These are phyloP conservation scores for Tichodroma muraria DNA, from an alignment of 2,113 vertebrate species.

Conservation along the genomic window DNA sequence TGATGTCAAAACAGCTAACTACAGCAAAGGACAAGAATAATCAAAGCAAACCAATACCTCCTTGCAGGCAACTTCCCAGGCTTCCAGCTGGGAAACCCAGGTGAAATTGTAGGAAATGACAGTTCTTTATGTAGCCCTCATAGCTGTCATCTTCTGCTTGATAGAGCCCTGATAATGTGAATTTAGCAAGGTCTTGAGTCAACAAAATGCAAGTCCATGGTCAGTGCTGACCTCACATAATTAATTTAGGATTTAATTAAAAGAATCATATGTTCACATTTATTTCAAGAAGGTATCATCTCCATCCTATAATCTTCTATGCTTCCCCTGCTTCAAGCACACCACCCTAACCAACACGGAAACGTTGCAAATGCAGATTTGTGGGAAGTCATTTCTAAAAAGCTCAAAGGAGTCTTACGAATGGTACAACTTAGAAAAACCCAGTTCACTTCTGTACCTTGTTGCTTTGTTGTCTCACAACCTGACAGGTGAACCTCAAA, in stretches of 20 bases:
- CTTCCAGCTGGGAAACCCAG: not conserved
- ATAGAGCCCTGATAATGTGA: not conserved
- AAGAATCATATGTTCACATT: not conserved
- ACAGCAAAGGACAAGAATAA: not conserved
- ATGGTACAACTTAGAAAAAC: not conserved
- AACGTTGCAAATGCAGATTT: not conserved
- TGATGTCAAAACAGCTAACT: not conserved
- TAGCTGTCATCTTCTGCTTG: not conserved
- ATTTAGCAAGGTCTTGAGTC: not conserved
- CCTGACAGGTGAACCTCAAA: not conserved
- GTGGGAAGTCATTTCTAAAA: not conserved
- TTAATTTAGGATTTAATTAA: not conserved
- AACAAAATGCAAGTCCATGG: not conserved
- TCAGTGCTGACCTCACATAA: not conserved
- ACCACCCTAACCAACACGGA: not conserved
- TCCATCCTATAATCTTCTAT: not conserved
- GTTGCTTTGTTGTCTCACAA: not conserved
- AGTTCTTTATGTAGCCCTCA: not conserved
- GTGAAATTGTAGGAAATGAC: not conserved
- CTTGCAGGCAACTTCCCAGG: not conserved
- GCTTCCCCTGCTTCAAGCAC: not conserved
- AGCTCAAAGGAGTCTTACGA: not conserved
- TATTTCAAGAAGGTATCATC: not conserved
- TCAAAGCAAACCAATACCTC: not conserved
- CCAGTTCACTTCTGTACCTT: not conserved